phyloP scores from a whole-genome alignment of 2,113 vertebrate species.

The Gnathonemus longibarbis region DNA sequence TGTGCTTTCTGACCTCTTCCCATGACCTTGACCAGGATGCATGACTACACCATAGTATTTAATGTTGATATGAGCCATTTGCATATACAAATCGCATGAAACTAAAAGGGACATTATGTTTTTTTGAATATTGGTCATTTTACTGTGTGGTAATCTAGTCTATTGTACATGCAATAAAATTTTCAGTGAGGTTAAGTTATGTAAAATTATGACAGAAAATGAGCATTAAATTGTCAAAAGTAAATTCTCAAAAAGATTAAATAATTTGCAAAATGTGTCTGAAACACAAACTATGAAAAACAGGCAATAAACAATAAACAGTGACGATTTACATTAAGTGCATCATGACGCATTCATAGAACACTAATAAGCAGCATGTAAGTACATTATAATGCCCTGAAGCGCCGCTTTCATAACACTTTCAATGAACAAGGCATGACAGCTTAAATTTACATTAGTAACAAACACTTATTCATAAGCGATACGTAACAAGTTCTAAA shows the following conservation, averaged over 20 bases:
- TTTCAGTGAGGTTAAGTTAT: background rate
- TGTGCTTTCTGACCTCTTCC: background rate
- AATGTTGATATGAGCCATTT: background rate
- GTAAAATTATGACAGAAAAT: background rate
- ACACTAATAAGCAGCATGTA: background rate
- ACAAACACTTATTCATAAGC: background rate
- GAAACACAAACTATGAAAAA: background rate
- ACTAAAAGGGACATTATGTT: background rate
- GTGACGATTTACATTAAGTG: background rate
- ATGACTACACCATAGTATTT: background rate
- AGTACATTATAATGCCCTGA: too few species aligned
- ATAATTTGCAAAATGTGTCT: background rate
- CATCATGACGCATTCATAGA: background rate
- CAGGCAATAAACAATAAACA: background rate
- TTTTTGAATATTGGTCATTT: background rate
- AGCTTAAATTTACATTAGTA: too few species aligned
- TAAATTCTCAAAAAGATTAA: background rate
- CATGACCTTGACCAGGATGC: background rate
- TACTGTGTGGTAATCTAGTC: background rate
- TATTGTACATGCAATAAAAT: background rate
- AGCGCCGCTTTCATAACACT: too few species aligned
- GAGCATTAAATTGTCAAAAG: background rate
- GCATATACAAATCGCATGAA: background rate
- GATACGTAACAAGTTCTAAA: background rate
- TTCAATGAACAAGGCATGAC: too few species aligned